Percentiles rank a stretch among this genome's conserved stretches.
Evolutionary conservation across 2,113 vertebrate species (phyloP).

Genomic region (Pipa parva): DNA sequence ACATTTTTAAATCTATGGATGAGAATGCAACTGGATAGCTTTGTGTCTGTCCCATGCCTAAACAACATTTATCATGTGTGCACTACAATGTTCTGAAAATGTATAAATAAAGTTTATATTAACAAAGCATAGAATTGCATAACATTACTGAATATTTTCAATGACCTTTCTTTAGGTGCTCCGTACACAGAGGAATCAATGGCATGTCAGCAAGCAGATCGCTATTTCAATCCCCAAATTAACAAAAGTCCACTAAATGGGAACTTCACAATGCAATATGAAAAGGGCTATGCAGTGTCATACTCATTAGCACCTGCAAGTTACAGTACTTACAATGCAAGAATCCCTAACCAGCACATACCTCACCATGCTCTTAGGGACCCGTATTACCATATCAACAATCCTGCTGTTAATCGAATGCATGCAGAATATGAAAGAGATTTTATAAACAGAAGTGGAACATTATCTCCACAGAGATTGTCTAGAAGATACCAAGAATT

Average conservation of each 20-base stretch:
- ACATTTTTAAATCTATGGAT: too few species aligned
- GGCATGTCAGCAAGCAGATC: constrained; percentile 11
- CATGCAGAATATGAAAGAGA: constrained; percentile 43
- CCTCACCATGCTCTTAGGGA: constrained; percentile 34
- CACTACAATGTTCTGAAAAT: too few species aligned
- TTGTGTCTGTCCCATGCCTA: too few species aligned
- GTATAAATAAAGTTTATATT: neutral
- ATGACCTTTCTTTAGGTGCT: constrained; percentile 2
- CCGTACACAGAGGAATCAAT: constrained; percentile 24
- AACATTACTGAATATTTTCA: neutral
- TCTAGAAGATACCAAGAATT: constrained; percentile 44
- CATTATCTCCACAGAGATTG: neutral
- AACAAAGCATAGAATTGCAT: neutral
- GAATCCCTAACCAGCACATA: constrained; percentile 45
- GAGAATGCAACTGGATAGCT: too few species aligned
- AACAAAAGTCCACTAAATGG: constrained; percentile 41
- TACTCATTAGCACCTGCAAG: constrained; percentile 41
- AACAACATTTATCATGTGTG: too few species aligned
- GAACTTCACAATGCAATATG: constrained; percentile 31
- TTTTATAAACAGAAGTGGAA: constrained; percentile 28
- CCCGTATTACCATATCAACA: constrained; percentile 32
- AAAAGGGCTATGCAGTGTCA: constrained; percentile 27
- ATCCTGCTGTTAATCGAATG: constrained; percentile 38
- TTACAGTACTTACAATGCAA: constrained; percentile 32
- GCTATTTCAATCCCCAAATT: constrained; percentile 13